These are phyloP conservation scores for Smittia aterrima DNA, from an alignment of 2,888 invertebrate genomes.

Conservation along the genomic window DNA sequence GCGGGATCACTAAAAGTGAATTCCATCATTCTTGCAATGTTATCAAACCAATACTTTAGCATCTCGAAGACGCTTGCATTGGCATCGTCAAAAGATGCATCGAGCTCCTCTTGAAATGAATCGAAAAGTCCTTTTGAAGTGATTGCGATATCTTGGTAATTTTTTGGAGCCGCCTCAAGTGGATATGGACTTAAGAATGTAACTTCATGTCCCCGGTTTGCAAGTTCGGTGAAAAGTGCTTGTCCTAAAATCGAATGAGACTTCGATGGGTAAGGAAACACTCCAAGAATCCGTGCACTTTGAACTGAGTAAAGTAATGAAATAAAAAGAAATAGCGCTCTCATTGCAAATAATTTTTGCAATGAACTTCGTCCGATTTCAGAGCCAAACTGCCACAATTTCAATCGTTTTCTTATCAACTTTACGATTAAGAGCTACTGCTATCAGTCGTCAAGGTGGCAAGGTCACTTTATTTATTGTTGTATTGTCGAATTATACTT, in stretches of 20 bases:
- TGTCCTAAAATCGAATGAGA: conserved; percentile 49
- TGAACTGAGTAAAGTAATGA: conserved; percentile 18
- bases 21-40: conserved; percentile 14
- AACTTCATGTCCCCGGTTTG: conserved; percentile 51
- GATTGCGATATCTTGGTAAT: conserved; percentile 17
- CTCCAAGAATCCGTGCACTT: conserved; percentile 36
- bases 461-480: too few species aligned
- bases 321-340: too few species aligned
- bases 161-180: not conserved
- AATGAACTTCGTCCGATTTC: too few species aligned
- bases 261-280: conserved; percentile 42
- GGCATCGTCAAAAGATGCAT: conserved; percentile 8
- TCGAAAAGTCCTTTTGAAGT: not conserved
- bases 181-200: conserved; percentile 44
- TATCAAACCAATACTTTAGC: conserved; percentile 32
- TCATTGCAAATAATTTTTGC: too few species aligned
- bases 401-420: too few species aligned
- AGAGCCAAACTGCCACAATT: too few species aligned
- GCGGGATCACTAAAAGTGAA: not conserved
- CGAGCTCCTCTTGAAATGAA: conserved; percentile 22
- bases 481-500: too few species aligned
- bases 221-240: conserved; percentile 49
- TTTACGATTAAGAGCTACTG: too few species aligned
- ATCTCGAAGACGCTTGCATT: not conserved
- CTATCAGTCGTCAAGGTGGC: too few species aligned